Percentiles rank a stretch among this genome's conserved stretches.
Conservation (phyloP, 2,797 vertebrate species). For the Lophius americanus region DNA sequence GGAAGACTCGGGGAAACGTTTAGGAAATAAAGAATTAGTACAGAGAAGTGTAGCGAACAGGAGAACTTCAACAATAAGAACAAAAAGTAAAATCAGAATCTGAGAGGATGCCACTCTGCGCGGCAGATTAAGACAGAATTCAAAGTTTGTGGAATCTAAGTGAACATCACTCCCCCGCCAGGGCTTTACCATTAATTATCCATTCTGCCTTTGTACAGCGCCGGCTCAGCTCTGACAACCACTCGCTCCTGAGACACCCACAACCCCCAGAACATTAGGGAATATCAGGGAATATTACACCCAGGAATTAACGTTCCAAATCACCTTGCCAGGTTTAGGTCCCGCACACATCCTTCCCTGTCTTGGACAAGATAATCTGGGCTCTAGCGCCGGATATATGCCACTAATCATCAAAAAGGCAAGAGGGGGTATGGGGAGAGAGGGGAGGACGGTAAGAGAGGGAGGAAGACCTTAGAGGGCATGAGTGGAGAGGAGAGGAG, state of each 20-base stretch:
- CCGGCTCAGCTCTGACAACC: conserved; percentile 79
- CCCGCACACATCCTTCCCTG: conserved; percentile 66
- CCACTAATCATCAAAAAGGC: conserved; percentile 80
- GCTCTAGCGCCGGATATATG: conserved; percentile 78
- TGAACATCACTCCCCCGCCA: conserved; percentile 71
- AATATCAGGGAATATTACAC: conserved; percentile 86
- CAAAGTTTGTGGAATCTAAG: conserved; percentile 80
- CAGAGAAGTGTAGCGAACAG: conserved; percentile 16
- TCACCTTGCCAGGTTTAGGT: conserved; percentile 82
- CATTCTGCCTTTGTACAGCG: conserved; percentile 78
- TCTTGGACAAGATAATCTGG: conserved; percentile 83
- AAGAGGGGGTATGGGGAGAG: conserved; percentile 11
- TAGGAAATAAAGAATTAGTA: conserved; percentile 36
- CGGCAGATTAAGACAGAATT: conserved; percentile 60
- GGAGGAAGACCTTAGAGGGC: conserved; percentile 48
- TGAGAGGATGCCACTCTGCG: conserved; percentile 45
- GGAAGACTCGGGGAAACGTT: not conserved
- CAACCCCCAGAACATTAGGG: conserved; percentile 69
- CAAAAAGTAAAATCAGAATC: conserved; percentile 61
- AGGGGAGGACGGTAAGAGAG: conserved; percentile 15
- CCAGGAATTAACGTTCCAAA: conserved; percentile 83
- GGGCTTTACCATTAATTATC: conserved; percentile 80
- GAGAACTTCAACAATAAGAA: conserved; percentile 31
- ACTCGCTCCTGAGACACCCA: conserved; percentile 70
- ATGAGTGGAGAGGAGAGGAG: conserved; percentile 20